Conservation (phyloP, 2,797 vertebrate genomes). For the Paguma larvata region DNA sequence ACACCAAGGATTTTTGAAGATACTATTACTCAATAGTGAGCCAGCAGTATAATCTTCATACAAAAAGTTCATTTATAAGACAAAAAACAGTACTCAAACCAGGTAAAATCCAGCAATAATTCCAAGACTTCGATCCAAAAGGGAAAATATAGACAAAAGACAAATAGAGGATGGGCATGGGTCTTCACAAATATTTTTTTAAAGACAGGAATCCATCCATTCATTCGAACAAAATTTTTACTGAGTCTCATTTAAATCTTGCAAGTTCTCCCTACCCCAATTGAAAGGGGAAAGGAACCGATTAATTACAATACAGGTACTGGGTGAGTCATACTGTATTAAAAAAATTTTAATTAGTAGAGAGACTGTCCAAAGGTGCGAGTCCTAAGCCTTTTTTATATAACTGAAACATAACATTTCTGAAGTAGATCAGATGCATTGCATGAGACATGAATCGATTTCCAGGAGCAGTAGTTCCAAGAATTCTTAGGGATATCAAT, state of each 20-base stretch:
- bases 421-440: neutral
- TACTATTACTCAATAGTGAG: neutral
- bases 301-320: neutral
- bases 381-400: neutral
- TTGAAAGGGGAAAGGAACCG: neutral
- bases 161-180: neutral
- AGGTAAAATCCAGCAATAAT: neutral
- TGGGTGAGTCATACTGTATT: neutral
- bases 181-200: neutral
- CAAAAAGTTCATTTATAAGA: neutral
- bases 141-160: neutral
- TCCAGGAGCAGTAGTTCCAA: neutral
- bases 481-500: neutral
- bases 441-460: neutral
- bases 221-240: neutral
- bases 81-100: neutral
- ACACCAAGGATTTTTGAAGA: neutral
- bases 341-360: neutral
- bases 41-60: neutral
- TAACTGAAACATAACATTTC: neutral
- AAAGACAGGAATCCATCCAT: neutral
- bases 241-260: conserved; percentile 31
- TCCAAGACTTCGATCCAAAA: neutral
- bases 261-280: neutral
- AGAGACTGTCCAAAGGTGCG: neutral